A percentile compares a stretch with the other conserved stretches of the same genome.
phyloP scores from a whole-genome alignment of 2,113 vertebrate genomes.

The Crotalus helleri region DNA sequence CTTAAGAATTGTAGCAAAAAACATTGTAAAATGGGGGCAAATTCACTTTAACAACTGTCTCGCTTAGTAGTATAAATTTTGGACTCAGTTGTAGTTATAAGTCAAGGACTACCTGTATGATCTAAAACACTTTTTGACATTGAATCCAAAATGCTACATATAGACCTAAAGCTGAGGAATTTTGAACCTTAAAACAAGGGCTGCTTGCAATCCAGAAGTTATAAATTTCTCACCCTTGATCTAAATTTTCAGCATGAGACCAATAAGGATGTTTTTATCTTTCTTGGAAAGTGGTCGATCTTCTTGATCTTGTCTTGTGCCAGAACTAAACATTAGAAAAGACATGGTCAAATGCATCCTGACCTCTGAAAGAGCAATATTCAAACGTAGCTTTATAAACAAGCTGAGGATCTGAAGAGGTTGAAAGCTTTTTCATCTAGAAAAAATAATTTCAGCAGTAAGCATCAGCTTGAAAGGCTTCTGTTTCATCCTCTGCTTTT shows the following conservation, averaged over 20 bases:
- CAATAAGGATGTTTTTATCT: neutral
- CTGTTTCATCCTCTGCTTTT: constrained; percentile 16
- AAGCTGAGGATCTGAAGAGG: neutral
- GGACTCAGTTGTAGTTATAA: neutral
- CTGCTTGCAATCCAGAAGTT: neutral
- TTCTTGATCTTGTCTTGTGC: neutral
- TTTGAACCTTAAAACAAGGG: neutral
- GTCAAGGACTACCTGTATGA: neutral
- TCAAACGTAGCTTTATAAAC: neutral
- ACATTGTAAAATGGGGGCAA: neutral
- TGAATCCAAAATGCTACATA: neutral
- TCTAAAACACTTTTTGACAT: neutral
- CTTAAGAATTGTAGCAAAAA: no score
- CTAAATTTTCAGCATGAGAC: neutral
- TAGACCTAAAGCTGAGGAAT: neutral
- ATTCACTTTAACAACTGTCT: neutral
- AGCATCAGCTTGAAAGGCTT: constrained; percentile 26
- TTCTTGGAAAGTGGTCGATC: neutral
- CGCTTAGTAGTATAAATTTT: neutral
- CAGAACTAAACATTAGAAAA: neutral
- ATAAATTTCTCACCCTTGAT: neutral
- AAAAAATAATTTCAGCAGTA: neutral
- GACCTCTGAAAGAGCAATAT: neutral
- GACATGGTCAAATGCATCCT: neutral
- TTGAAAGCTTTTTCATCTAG: neutral